Conservation (phyloP, 2,888 invertebrate species). For the Rhodophaea formosa region DNA sequence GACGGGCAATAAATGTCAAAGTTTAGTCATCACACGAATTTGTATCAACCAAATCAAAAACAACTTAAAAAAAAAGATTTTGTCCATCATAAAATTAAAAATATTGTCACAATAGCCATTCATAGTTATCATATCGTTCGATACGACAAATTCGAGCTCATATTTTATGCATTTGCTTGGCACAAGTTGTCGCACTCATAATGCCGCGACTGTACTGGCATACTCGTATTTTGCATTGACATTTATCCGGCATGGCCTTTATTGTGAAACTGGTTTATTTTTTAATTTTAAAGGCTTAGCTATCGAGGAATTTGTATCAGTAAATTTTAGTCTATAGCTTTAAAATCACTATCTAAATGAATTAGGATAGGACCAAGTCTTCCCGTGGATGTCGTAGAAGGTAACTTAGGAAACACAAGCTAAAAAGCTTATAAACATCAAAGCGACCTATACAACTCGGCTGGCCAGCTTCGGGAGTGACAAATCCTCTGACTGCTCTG, state of each 20-base stretch:
- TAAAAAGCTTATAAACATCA: no score
- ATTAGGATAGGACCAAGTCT: no score
- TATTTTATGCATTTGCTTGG: conserved; percentile 57
- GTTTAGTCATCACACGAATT: no score
- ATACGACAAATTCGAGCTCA: conserved; percentile 67
- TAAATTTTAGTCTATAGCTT: no score
- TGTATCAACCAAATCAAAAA: no score
- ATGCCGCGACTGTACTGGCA: conserved; percentile 21
- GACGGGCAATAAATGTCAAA: no score
- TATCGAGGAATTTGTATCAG: neutral
- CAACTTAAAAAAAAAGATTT: neutral
- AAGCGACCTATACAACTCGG: no score
- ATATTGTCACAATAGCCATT: conserved; percentile 31
- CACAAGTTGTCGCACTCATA: conserved; percentile 46
- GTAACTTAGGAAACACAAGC: no score
- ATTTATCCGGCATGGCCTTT: conserved; percentile 13
- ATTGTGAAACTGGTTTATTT: conserved; percentile 11
- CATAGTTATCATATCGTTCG: conserved; percentile 46
- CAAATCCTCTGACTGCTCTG: no score
- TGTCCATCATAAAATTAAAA: conserved; percentile 4
- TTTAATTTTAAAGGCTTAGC: conserved; percentile 6
- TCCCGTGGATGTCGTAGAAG: no score
- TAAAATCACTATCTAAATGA: no score
- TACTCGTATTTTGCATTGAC: conserved; percentile 16
- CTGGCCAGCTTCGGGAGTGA: no score